phyloP scores from a whole-genome alignment of 92 coral and sea anemone genomes.

The Epizoanthus stellaris region DNA sequence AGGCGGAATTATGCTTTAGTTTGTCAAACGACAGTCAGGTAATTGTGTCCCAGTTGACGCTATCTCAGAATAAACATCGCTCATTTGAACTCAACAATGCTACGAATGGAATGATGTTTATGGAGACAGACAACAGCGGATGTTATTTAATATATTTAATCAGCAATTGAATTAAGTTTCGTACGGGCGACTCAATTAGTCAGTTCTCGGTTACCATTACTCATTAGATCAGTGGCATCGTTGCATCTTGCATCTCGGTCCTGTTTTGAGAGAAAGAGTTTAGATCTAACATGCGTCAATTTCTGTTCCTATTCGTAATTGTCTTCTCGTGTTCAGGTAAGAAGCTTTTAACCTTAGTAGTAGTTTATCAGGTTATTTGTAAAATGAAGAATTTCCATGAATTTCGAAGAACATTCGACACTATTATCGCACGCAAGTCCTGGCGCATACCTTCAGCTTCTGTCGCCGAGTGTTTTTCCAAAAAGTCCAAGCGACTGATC shows the following conservation, averaged over 20 bases:
- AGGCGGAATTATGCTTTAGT: slow-evolving; percentile 26
- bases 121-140: slow-evolving; percentile 52
- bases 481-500: background rate
- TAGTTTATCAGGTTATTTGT: background rate
- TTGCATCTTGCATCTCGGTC: background rate
- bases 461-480: background rate
- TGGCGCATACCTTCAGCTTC: background rate
- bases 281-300: slow-evolving; percentile 26
- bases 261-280: background rate
- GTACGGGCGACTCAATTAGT: slow-evolving; percentile 39
- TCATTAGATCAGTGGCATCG: background rate
- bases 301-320: slow-evolving; percentile 27
- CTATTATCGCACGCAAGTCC: background rate
- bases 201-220: slow-evolving; percentile 26
- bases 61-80: slow-evolving; percentile 76
- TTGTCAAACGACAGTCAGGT: background rate
- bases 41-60: slow-evolving; percentile 46
- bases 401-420: slow-evolving; percentile 9
- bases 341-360: slow-evolving; percentile 12
- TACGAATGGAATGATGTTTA: slow-evolving; percentile 78
- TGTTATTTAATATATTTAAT: slow-evolving; percentile 46
- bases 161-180: slow-evolving; percentile 48
- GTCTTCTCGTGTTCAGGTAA: slow-evolving; percentile 38
- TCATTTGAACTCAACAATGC: slow-evolving; percentile 72
- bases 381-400: background rate